phyloP scores from a whole-genome alignment of 2,888 invertebrate species.

The Acanthosepion lycidas region DNA sequence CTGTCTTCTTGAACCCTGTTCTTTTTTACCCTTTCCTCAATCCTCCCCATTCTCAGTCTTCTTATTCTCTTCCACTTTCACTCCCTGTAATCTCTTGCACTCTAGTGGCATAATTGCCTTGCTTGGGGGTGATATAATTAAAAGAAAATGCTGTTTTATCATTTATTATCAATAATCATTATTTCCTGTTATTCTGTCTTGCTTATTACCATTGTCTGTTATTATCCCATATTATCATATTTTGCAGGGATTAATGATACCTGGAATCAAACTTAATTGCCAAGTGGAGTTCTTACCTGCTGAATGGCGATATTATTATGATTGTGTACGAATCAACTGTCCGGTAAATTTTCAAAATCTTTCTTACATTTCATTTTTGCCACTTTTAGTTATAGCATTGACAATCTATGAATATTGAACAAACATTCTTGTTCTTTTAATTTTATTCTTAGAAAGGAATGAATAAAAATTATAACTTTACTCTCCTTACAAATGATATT shows the following conservation, averaged over 20 bases:
- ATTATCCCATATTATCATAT: background rate
- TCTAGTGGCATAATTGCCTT: no score
- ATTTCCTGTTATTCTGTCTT: background rate
- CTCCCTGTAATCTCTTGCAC: no score
- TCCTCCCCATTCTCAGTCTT: no score
- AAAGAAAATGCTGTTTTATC: no score
- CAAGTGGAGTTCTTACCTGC: constrained; percentile 72
- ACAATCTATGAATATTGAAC: background rate
- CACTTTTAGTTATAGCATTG: background rate
- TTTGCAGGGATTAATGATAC: constrained; percentile 70
- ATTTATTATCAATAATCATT: background rate
- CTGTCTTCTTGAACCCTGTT: no score
- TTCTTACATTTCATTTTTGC: background rate
- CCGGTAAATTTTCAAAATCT: constrained; percentile 61
- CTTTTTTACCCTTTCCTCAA: no score
- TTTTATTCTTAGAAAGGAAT: background rate
- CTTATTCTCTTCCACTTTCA: no score
- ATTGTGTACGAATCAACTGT: constrained; percentile 73
- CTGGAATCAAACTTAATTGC: constrained; percentile 72
- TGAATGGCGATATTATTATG: constrained; percentile 75
- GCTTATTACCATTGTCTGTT: background rate
- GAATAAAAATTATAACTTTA: background rate
- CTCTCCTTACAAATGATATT: no score
- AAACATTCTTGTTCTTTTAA: background rate
- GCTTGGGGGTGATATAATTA: no score